These are phyloP conservation scores for Tyrophagus putrescentiae DNA, from an alignment of 1,140 invertebrate genomes.

Conservation along the genomic window DNA sequence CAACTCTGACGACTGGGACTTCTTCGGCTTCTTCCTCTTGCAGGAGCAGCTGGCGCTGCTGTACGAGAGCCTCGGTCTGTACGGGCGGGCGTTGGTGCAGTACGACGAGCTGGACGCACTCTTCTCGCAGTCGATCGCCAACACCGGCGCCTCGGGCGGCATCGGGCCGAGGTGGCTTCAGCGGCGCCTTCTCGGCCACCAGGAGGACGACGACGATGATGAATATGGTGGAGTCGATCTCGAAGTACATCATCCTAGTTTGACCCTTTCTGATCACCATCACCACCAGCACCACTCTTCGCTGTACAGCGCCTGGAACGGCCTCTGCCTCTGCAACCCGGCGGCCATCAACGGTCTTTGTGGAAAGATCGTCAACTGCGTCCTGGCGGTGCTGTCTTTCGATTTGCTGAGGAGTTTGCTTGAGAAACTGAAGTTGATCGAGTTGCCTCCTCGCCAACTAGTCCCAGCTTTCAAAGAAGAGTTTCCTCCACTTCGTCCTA, in stretches of 20 bases:
- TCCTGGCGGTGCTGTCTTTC: neutral
- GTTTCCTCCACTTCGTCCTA: too few relatives aligned
- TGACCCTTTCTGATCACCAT: too few relatives aligned
- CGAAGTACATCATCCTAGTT: neutral
- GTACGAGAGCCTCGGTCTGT: constrained; percentile 76
- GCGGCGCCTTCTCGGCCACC: neutral
- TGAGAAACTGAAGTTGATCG: too few relatives aligned
- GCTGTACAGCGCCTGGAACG: constrained; percentile 21
- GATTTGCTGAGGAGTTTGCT: too few relatives aligned
- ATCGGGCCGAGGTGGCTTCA: constrained; percentile 36
- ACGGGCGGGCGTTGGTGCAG: constrained; percentile 85
- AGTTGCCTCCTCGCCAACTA: neutral
- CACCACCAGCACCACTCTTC: neutral
- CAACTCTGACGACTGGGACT: constrained; percentile 80
- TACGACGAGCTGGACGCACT: constrained; percentile 94
- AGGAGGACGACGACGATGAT: neutral
- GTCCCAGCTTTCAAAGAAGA: too few relatives aligned
- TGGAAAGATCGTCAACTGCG: neutral
- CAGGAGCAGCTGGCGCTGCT: constrained; percentile 90
- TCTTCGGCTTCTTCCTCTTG: constrained; percentile 80
- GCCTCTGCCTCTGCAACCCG: constrained; percentile 23
- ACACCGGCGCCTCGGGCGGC: constrained; percentile 55
- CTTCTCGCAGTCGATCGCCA: constrained; percentile 88
- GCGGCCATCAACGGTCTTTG: constrained; percentile 1
- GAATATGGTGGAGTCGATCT: too few relatives aligned